These are phyloP conservation scores for Cyaniris semiargus DNA, from an alignment of 2,888 invertebrate species.

Conservation along the genomic window DNA sequence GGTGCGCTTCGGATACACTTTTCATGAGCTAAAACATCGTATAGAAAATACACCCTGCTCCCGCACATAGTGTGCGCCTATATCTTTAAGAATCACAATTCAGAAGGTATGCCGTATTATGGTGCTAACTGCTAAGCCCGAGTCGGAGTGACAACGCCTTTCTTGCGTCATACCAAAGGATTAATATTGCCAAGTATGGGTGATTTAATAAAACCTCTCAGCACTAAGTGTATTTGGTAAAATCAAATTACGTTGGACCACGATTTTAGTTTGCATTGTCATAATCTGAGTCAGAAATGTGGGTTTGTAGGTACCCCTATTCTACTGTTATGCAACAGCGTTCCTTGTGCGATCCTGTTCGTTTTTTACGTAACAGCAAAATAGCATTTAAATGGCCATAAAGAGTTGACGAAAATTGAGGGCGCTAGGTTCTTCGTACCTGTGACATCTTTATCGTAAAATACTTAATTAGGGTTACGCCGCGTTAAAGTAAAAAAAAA, in stretches of 20 bases:
- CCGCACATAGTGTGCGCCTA: too few relatives aligned
- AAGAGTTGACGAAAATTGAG: too few relatives aligned
- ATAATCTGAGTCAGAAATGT: slow-evolving; percentile 18
- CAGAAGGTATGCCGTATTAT: slow-evolving; percentile 18
- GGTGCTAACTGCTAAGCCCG: slow-evolving; percentile 11
- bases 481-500: too few relatives aligned
- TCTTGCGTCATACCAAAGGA: slow-evolving; percentile 33
- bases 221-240: slow-evolving; percentile 18
- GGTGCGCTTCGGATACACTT: too few relatives aligned
- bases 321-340: neutral
- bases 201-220: slow-evolving; percentile 42
- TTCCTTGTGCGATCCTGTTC: neutral
- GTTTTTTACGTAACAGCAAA: too few relatives aligned
- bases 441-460: too few relatives aligned
- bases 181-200: slow-evolving; percentile 39
- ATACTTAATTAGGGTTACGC: too few relatives aligned
- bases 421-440: too few relatives aligned
- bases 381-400: too few relatives aligned
- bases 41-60: too few relatives aligned
- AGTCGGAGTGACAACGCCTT: slow-evolving; percentile 31
- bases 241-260: slow-evolving; percentile 25
- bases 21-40: too few relatives aligned
- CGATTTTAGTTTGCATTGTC: slow-evolving; percentile 11
- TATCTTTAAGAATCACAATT: neutral
- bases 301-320: neutral